Conservation (phyloP, 1,140 invertebrate genomes). For the Ceratina calcarata region DNA sequence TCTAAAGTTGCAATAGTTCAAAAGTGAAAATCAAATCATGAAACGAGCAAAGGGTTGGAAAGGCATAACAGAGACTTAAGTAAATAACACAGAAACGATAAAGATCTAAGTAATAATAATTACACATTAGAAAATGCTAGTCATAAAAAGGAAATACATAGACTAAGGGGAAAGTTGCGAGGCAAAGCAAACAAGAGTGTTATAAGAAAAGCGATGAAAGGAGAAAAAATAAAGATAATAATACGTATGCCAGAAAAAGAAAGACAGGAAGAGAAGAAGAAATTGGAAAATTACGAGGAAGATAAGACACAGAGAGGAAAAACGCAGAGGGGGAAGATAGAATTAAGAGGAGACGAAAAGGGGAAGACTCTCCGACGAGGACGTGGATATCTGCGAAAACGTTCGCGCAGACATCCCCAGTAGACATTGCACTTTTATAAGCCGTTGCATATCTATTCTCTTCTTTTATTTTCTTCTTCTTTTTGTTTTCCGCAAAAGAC, state of each 20-base stretch:
- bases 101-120: too few relatives aligned
- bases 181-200: too few relatives aligned
- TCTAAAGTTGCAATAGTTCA: too few relatives aligned
- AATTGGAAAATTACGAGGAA: background rate
- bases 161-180: too few relatives aligned
- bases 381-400: conserved; percentile 30
- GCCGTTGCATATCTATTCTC: conserved; percentile 4
- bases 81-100: too few relatives aligned
- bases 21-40: too few relatives aligned
- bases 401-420: conserved; percentile 57
- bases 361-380: background rate
- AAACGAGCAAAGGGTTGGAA: too few relatives aligned
- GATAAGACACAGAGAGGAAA: too few relatives aligned
- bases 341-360: conserved; percentile 17
- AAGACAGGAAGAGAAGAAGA: background rate
- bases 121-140: too few relatives aligned
- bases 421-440: conserved; percentile 68
- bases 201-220: too few relatives aligned
- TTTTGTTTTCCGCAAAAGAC: conserved; percentile 19
- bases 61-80: too few relatives aligned
- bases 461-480: background rate
- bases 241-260: background rate
- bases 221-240: conserved; percentile 18
- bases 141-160: too few relatives aligned
- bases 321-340: background rate